Evolutionary conservation across 35 echinoderm and acorn worm genomes (phyloP), one percentile per base, ranked within the genome.

Genomic region (Ptychodera flava): DNA sequence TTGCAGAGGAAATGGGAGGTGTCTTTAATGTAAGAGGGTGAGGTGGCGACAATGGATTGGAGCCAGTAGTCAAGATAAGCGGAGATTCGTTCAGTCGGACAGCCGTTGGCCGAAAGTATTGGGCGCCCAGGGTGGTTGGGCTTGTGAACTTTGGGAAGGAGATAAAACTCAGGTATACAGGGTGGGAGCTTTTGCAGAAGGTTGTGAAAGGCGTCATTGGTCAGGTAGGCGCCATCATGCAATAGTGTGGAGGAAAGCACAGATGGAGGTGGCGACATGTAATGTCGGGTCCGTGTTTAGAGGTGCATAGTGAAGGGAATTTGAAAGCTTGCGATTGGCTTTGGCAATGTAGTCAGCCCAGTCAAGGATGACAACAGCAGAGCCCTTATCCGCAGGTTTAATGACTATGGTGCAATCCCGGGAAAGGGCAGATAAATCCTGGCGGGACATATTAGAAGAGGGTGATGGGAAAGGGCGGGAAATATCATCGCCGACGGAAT

Each of bases 81-180:
- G 14, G 1, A 87, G 31, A 87, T 79, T 87, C 33, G 1, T 33
- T 80, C 85, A 27, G 75, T 87, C 29, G 77, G 10, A 27, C 0
- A 79, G 28, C 86, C 77, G 35, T 80, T 87, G 16, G 32, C 53
- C 27, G 86, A 79, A 28, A 80, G 36, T 29, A 87, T 81, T 16
- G 36, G 33, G 1, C 77, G 31, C 1, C 77, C 76, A 15, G 78
- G 86, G 45, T 86, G 35, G 0, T 37, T 12, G 10, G 35, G 10
- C 52, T 86, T 86, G 52, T 86, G 85, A 78, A 15, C 78, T 87
- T 87, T 87, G 29, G 86, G 85, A 1, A 87, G 64, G 16, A 87
- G 76, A 79, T 87, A 87, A 77, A 87, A 87, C 33, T 6, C 15
- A 16, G 53, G 32, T 16, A 77, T 27, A 1, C 79, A 34, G 1